Evolutionary conservation across 2,888 invertebrate genomes (phyloP).

Genomic region (Aquatica leii): DNA sequence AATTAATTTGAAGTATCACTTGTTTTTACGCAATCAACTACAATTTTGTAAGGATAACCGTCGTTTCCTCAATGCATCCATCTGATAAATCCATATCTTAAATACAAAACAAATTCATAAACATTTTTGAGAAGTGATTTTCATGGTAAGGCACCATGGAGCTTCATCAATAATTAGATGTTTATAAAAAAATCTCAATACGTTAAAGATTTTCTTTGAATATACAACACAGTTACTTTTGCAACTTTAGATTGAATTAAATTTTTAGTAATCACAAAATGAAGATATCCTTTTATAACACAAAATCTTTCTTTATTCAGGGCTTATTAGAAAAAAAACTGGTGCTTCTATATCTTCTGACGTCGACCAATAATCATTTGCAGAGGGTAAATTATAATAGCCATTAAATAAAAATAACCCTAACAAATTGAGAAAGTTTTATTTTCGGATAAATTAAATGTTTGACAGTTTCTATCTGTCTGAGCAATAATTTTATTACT

Average conservation of each 20-base stretch:
- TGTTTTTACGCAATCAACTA: not conserved
- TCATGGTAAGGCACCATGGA: not conserved
- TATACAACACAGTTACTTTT: not conserved
- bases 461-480: not conserved
- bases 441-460: not conserved
- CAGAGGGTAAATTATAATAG: not conserved
- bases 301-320: not conserved
- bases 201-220: not conserved
- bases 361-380: not conserved
- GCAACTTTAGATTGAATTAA: not conserved
- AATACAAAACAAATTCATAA: not conserved
- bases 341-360: not conserved
- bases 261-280: not conserved
- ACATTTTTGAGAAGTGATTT: not conserved
- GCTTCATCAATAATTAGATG: not conserved
- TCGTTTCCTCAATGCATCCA: not conserved
- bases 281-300: not conserved
- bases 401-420: not conserved
- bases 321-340: not conserved
- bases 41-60: not conserved
- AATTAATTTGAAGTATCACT: conserved; percentile 6
- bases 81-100: not conserved
- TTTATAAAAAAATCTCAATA: not conserved
- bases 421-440: no score
- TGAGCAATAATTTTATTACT: not conserved